Percentiles rank a stretch among this genome's conserved stretches.
phyloP scores from a whole-genome alignment of 2,888 invertebrate genomes.

The Argyresthia albistria region DNA sequence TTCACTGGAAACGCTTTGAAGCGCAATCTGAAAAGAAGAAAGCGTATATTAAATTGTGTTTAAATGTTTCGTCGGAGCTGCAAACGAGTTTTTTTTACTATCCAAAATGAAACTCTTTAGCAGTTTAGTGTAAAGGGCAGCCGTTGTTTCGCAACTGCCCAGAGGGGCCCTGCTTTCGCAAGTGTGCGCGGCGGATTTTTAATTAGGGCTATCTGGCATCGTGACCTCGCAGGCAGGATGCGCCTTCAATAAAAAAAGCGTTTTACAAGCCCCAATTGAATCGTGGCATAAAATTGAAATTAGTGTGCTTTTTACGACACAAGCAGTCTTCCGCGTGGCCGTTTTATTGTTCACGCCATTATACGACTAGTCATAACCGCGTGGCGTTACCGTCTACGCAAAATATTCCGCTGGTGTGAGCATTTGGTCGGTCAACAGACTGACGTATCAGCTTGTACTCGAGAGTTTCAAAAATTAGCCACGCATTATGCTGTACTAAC shows the following conservation, averaged over 20 bases:
- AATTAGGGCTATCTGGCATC: constrained; percentile 60
- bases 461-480: too few relatives aligned
- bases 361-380: too few relatives aligned
- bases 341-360: constrained; percentile 44
- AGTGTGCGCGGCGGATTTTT: constrained; percentile 52
- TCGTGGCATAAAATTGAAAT: constrained; percentile 62
- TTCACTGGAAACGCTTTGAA: constrained; percentile 50
- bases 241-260: constrained; percentile 64
- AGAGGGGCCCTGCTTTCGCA: constrained; percentile 44
- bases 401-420: too few relatives aligned
- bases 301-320: constrained; percentile 61
- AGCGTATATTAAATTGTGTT: constrained; percentile 10
- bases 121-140: constrained; percentile 28
- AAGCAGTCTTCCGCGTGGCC: constrained; percentile 55
- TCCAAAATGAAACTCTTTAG: background rate
- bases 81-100: constrained; percentile 2
- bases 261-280: constrained; percentile 69
- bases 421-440: too few relatives aligned
- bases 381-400: too few relatives aligned
- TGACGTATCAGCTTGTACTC: too few relatives aligned
- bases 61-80: background rate
- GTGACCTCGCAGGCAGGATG: constrained; percentile 64
- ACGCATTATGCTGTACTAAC: background rate
- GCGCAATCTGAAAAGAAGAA: constrained; percentile 38
- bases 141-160: constrained; percentile 35